Evolutionary conservation across 2,797 vertebrate species (phyloP), one percentile per base, ranked within the genome.

Genomic region (Gymnothorax reevesii): DNA sequence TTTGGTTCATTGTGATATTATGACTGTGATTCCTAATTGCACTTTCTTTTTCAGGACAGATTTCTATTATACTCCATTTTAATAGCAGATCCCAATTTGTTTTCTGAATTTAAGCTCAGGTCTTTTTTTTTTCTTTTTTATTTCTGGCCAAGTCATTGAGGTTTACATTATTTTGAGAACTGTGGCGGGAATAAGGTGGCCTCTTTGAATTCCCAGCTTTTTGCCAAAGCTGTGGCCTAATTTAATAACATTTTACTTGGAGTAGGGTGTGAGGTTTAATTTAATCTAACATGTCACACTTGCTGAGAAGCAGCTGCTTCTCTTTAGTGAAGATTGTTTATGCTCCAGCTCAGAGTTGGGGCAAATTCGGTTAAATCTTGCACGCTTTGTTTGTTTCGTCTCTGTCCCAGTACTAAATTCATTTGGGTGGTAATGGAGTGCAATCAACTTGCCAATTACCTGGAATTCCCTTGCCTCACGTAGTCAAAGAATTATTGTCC

Each of bases 281-380:
- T 80, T 80, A 80, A 80, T 80, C 55, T 54, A 77, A 77, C 13
- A 15, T 52, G 77, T 80, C 49, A 55, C 17, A 54, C 77, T 80
- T 12, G 17, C 77, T 1, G 52, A 9, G 77, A n/a, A 12, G 49
- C 77, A 80, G 77, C 77, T 80, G 77, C 77, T 80, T 80, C 22
- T 55, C 77, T 54, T 52, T 17, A n/a, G 49, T 22, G 52, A 80
- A 54, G 77, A 17, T 7, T n/a, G 77, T 20, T 5, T 79, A 80
- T 42, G 77, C 13, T 33, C 1, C 22, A 52, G 55, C 77, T 52
- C 5, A 4, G 49, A 20, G 52, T 22, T 7, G 49, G 52, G 10
- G 6, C 52, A 80, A 80, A 54, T 55, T 80, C 52, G 2, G 1
- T 80, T 80, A 49, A 49, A 42, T 13, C 27, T 15, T 42, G 2